Conservation (phyloP, 1,140 invertebrate genomes). For the Belonocnema kinseyi region DNA sequence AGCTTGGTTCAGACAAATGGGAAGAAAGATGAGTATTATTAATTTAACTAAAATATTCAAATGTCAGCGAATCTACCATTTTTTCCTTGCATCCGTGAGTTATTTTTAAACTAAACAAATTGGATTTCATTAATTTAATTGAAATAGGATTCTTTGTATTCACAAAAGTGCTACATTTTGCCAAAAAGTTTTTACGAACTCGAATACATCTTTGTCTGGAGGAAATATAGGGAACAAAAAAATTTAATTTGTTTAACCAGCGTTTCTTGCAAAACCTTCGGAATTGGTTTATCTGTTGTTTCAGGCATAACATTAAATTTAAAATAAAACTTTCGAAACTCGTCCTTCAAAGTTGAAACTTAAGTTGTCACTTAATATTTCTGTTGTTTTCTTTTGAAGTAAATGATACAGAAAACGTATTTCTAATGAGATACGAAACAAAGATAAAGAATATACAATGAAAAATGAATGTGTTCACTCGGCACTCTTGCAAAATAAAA, state of each 20-base stretch:
- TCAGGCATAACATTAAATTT: neutral
- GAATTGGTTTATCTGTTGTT: neutral
- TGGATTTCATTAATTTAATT: neutral
- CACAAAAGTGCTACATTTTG: neutral
- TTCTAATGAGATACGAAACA: neutral
- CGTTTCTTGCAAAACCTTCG: neutral
- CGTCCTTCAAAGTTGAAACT: neutral
- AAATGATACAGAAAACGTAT: neutral
- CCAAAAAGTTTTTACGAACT: neutral
- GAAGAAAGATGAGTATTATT: neutral
- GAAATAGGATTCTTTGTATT: neutral
- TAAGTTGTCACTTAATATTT: neutral
- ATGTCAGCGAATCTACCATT: too few relatives aligned
- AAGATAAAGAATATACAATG: neutral
- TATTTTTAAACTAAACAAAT: neutral
- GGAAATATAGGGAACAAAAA: neutral
- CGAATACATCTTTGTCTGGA: neutral
- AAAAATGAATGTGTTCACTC: neutral
- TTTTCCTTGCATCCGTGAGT: too few relatives aligned
- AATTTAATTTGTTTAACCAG: neutral
- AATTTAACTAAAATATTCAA: neutral
- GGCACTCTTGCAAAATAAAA: neutral
- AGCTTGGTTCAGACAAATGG: neutral
- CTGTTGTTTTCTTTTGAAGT: neutral
- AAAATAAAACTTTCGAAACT: slow-evolving; percentile 13